Base-by-base conservation (phyloP, 2,888 invertebrate species). In the Poecilus cupreus region DNA sequence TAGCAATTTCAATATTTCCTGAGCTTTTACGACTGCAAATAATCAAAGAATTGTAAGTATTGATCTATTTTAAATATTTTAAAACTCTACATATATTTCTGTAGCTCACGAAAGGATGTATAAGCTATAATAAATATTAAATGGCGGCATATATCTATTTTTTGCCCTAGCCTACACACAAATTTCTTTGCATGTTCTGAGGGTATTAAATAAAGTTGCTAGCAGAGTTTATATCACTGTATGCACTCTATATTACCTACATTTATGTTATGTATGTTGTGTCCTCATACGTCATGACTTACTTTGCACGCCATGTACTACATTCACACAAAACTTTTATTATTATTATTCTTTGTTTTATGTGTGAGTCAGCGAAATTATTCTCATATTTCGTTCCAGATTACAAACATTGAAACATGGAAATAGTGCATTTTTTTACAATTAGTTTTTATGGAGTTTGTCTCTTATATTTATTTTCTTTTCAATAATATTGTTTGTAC, bases 231-330 rank as follows among this genome's bases (percentile, higher is more conserved):
- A 68, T 68, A 68, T 32, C 37, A 68, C 22, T 68, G 64, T 68
- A 68, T 68, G 64, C 37, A 68, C 64, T 68, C 64, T 68, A 68
- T 37, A 68, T 68, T 37, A 37, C 32, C 64, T 37, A 68, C 64
- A 60, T 60, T 60, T 60, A 60, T 60, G 60, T 60, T 68, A 64
- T 32, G 64, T 68, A 18, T 68, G 37, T 68, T 68, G 37, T 68
- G 64, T 68, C 64, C 37, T 8, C 64, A 68, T 68, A 68, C 64
- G 64, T 37, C 64, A 68, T 37, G 37, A 68, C n/a, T 60, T 60
- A 60, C 64, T 68, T 68, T 32, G 64, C 64, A 68, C 64, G 64
- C 64, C 32, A 68, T 68, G 64, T 32, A 68, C 64, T 68, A 32
- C 37, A 68, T 68, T 37, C 64, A 16, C 64, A 68, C 64, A 39